phyloP scores from a whole-genome alignment of 2,888 invertebrate genomes.

The Drepanosiphum platanoidis region DNA sequence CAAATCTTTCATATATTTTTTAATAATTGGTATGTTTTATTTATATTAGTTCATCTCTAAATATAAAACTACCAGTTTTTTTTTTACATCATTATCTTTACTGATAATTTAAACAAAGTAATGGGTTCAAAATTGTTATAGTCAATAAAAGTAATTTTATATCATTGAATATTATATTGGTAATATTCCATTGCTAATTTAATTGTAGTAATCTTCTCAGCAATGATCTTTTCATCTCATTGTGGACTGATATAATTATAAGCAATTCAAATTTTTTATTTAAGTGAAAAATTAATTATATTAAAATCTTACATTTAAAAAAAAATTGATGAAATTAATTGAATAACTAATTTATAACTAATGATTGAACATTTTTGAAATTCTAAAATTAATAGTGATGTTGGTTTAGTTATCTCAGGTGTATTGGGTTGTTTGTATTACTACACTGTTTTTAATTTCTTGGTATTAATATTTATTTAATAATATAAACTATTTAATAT shows the following conservation, averaged over 20 bases:
- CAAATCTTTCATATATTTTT: background rate
- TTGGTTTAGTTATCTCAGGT: too few relatives aligned
- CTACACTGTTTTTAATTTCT: too few relatives aligned
- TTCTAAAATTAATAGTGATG: too few relatives aligned
- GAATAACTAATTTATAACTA: too few relatives aligned
- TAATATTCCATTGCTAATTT: slow-evolving; percentile 4
- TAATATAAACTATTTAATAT: too few relatives aligned
- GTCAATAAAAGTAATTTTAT: background rate
- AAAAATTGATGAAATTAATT: too few relatives aligned
- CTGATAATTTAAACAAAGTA: too few relatives aligned
- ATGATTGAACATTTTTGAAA: too few relatives aligned
- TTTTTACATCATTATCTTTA: background rate
- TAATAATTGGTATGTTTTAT: background rate
- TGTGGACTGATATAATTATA: background rate
- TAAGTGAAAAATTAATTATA: background rate
- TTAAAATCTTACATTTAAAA: background rate
- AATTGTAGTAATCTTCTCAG: slow-evolving; percentile 23
- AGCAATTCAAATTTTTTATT: background rate
- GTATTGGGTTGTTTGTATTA: too few relatives aligned
- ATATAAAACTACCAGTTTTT: background rate
- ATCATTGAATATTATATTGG: background rate
- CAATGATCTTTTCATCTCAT: slow-evolving; percentile 1
- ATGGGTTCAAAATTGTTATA: too few relatives aligned
- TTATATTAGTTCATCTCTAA: background rate
- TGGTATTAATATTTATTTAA: too few relatives aligned